phyloP scores from a whole-genome alignment of 2,888 invertebrate genomes.

The Pachymerium ferrugineum region DNA sequence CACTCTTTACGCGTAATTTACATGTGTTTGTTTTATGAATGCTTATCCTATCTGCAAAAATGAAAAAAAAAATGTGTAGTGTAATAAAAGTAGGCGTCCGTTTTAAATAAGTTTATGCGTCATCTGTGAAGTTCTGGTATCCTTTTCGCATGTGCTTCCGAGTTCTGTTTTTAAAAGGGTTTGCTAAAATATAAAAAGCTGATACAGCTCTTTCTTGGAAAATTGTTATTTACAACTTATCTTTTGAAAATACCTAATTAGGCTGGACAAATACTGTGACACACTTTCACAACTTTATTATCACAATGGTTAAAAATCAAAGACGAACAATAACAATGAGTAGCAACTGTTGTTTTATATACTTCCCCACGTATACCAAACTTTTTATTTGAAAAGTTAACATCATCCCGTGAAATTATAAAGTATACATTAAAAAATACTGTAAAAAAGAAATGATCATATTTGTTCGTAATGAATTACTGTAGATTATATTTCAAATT shows the following conservation, averaged over 20 bases:
- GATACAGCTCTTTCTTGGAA: too few relatives aligned
- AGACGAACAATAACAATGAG: neutral
- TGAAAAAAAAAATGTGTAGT: too few relatives aligned
- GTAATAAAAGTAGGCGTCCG: too few relatives aligned
- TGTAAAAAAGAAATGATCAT: too few relatives aligned
- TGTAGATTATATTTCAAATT: neutral
- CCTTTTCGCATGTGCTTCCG: too few relatives aligned
- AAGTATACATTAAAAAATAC: neutral
- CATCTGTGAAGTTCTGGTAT: too few relatives aligned
- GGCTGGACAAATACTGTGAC: neutral
- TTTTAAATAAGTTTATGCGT: too few relatives aligned
- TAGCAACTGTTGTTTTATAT: neutral
- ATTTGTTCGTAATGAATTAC: neutral
- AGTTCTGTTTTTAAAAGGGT: too few relatives aligned
- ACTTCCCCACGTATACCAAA: neutral
- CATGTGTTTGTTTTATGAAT: neutral
- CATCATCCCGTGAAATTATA: neutral
- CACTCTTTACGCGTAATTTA: neutral
- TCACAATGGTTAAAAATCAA: neutral
- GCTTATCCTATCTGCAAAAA: neutral
- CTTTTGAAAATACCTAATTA: neutral
- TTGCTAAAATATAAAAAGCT: too few relatives aligned
- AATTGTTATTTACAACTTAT: too few relatives aligned
- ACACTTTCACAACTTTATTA: neutral
- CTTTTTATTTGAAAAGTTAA: neutral